Percentiles rank a stretch among this genome's conserved stretches.
Conservation (phyloP, 1,140 invertebrate genomes). For the Dendrolimus kikuchii region DNA sequence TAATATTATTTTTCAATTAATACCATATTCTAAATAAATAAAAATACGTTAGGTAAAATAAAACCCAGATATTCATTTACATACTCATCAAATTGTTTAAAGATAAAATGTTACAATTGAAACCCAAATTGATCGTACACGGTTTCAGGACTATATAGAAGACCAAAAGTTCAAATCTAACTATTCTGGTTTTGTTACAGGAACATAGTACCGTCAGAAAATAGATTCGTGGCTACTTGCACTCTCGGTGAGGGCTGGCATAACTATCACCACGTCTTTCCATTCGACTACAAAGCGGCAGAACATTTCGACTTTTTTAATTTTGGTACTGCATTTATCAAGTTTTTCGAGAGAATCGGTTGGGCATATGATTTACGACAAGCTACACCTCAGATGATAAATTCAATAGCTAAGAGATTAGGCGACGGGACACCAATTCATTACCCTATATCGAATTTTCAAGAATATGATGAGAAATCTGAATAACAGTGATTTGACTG, state of each 20-base stretch:
- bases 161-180: neutral
- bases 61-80: no score
- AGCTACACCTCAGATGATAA: constrained; percentile 61
- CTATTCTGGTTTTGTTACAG: constrained; percentile 55
- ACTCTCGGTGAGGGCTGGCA: constrained; percentile 82
- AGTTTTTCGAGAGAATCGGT: constrained; percentile 64
- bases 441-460: constrained; percentile 22
- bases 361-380: constrained; percentile 78
- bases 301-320: constrained; percentile 77
- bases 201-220: constrained; percentile 74
- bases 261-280: constrained; percentile 95
- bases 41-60: no score
- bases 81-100: no score
- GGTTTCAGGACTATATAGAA: no score
- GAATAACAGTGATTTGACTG: neutral
- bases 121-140: no score
- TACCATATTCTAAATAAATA: no score
- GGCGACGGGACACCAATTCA: constrained; percentile 53
- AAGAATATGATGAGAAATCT: constrained; percentile 5
- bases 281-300: constrained; percentile 88
- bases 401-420: constrained; percentile 43
- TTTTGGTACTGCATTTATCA: constrained; percentile 66
- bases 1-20: no score
- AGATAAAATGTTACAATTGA: no score
- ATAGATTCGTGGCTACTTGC: constrained; percentile 69